Evolutionary conservation across 1,140 invertebrate genomes (phyloP).

Genomic region (Aporrectodea caliginosa): DNA sequence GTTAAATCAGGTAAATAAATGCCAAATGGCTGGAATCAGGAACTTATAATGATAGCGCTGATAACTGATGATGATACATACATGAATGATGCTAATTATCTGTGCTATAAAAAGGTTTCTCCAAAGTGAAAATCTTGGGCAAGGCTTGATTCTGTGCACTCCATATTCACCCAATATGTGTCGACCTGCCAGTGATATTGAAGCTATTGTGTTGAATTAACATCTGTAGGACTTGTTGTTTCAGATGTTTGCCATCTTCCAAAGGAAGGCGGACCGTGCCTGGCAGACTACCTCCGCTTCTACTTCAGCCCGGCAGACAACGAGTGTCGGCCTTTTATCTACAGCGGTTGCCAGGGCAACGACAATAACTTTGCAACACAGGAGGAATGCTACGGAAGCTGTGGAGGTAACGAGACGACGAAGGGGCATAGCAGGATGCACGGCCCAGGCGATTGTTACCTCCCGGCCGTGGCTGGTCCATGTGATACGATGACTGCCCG

Average conservation of each 20-base stretch:
- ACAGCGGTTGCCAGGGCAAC: slow-evolving; percentile 67
- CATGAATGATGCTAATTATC: too few relatives aligned
- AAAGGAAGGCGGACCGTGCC: slow-evolving; percentile 60
- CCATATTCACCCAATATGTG: too few relatives aligned
- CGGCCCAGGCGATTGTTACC: not conserved
- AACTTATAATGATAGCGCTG: too few relatives aligned
- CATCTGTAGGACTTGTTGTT: too few relatives aligned
- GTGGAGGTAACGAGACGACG: slow-evolving; percentile 31
- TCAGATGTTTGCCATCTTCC: slow-evolving; percentile 42
- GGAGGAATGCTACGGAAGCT: slow-evolving; percentile 34
- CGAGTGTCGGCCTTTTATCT: slow-evolving; percentile 63
- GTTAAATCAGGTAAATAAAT: not conserved
- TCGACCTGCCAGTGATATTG: too few relatives aligned
- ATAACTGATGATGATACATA: too few relatives aligned
- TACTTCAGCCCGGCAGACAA: slow-evolving; percentile 59
- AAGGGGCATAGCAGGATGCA: not conserved
- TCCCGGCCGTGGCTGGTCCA: slow-evolving; percentile 64
- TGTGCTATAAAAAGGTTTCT: too few relatives aligned
- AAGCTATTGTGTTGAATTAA: too few relatives aligned
- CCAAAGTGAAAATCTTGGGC: too few relatives aligned
- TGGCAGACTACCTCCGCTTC: slow-evolving; percentile 61
- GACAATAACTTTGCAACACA: slow-evolving; percentile 63
- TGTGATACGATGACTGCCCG: slow-evolving; percentile 67
- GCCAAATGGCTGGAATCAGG: not conserved
- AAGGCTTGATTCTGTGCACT: too few relatives aligned